Percentiles rank a stretch among this genome's conserved stretches.
Evolutionary conservation across 2,888 invertebrate genomes (phyloP).

Genomic region (Himalopsyche kuldschensis): DNA sequence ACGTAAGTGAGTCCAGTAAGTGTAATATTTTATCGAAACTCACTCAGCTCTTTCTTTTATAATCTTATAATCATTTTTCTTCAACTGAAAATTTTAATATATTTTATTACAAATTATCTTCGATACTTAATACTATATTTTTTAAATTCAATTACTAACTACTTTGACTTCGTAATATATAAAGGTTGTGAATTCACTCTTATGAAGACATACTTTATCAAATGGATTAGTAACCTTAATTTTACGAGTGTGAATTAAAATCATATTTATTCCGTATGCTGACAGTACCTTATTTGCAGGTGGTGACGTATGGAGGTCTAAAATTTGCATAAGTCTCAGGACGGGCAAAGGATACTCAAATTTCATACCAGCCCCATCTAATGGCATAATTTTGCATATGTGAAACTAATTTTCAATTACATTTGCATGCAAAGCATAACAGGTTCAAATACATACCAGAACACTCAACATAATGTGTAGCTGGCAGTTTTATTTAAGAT

Average conservation of each 20-base stretch:
- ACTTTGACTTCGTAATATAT: no score
- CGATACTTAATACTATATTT: no score
- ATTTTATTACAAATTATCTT: no score
- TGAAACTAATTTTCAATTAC: slow-evolving; percentile 10
- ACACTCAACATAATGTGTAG: not conserved
- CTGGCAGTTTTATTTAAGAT: not conserved
- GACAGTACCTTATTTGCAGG: not conserved
- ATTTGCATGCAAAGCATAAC: not conserved
- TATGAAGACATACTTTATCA: not conserved
- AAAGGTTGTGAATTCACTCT: no score
- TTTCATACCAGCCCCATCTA: slow-evolving; percentile 8
- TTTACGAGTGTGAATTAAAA: not conserved
- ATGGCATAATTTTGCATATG: slow-evolving; percentile 37
- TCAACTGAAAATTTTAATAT: no score
- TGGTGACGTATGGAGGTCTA: not conserved
- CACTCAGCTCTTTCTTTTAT: no score
- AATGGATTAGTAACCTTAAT: not conserved
- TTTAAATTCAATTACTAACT: no score
- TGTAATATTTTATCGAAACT: no score
- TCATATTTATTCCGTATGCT: not conserved
- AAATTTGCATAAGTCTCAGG: slow-evolving; percentile 18
- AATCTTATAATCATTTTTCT: no score
- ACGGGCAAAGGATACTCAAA: slow-evolving; percentile 5
- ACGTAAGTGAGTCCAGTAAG: no score
- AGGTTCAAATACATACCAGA: not conserved